A percentile compares a stretch with the other conserved stretches of the same genome.
Evolutionary conservation across 64 coral and sea anemone species (phyloP).

Genomic region (Acropora yongei): DNA sequence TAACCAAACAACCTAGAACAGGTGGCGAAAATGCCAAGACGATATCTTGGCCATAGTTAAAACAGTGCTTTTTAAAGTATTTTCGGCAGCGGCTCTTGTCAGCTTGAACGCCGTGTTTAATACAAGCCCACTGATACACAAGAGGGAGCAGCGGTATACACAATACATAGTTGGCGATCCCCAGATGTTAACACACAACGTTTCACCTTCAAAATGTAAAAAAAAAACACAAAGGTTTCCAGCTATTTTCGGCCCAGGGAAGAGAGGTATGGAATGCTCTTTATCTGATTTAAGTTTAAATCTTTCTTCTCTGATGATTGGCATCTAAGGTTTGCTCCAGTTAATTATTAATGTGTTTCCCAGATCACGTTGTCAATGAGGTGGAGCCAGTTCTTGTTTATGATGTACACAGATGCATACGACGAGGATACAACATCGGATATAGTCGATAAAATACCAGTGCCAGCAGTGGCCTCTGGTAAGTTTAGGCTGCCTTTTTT

Average conservation of each 20-base stretch:
- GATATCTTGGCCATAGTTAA: neutral
- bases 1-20: neutral
- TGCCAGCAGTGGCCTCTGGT: neutral
- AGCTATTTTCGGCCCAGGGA: slow-evolving; percentile 26
- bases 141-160: no score
- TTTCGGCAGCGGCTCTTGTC: neutral
- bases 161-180: no score
- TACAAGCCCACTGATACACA: neutral
- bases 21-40: neutral
- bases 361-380: neutral
- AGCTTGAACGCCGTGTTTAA: neutral
- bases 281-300: slow-evolving; percentile 4
- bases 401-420: neutral
- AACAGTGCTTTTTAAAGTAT: neutral
- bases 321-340: neutral
- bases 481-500: neutral
- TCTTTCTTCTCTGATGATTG: neutral
- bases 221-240: slow-evolving; percentile 30
- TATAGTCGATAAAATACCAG: slow-evolving; percentile 1
- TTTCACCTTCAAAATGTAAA: slow-evolving; percentile 46
- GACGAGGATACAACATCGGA: neutral
- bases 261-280: slow-evolving; percentile 37
- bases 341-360: neutral
- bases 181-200: neutral
- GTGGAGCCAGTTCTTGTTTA: neutral